Evolutionary conservation across 2,113 vertebrate genomes (phyloP).

Genomic region (Maccullochella peelii): DNA sequence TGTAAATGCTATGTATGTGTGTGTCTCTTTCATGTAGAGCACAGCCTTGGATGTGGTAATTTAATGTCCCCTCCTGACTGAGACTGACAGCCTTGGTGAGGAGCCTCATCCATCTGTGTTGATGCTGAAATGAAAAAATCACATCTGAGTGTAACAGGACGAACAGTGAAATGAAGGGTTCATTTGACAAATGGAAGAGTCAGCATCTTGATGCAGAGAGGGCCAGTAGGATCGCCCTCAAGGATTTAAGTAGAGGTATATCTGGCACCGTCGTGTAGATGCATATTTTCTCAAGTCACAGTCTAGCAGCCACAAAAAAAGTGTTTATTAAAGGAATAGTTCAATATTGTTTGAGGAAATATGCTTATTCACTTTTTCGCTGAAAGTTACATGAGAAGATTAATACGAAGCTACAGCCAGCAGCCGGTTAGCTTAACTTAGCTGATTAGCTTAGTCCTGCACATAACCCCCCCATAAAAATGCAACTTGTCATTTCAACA

Average conservation of each 20-base stretch:
- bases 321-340: background rate
- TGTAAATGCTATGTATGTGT: slow-evolving; percentile 15
- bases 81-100: slow-evolving; percentile 59
- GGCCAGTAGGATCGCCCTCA: slow-evolving; percentile 10
- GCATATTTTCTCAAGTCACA: slow-evolving; percentile 20
- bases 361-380: background rate
- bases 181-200: slow-evolving; percentile 51
- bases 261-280: background rate
- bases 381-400: background rate
- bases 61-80: slow-evolving; percentile 52
- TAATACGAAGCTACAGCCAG: background rate
- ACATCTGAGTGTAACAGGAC: slow-evolving; percentile 49
- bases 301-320: background rate
- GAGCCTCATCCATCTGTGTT: slow-evolving; percentile 66
- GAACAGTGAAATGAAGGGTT: slow-evolving; percentile 49
- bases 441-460: background rate
- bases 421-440: background rate
- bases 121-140: slow-evolving; percentile 65
- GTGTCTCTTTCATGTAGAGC: slow-evolving; percentile 43
- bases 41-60: slow-evolving; percentile 67
- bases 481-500: background rate
- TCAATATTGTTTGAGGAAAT: background rate
- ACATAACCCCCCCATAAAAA: background rate
- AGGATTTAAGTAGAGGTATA: slow-evolving; percentile 32
- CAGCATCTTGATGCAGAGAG: slow-evolving; percentile 23